Evolutionary conservation across 1,140 invertebrate species (phyloP).

Genomic region (Polypedilum vanderplanki): DNA sequence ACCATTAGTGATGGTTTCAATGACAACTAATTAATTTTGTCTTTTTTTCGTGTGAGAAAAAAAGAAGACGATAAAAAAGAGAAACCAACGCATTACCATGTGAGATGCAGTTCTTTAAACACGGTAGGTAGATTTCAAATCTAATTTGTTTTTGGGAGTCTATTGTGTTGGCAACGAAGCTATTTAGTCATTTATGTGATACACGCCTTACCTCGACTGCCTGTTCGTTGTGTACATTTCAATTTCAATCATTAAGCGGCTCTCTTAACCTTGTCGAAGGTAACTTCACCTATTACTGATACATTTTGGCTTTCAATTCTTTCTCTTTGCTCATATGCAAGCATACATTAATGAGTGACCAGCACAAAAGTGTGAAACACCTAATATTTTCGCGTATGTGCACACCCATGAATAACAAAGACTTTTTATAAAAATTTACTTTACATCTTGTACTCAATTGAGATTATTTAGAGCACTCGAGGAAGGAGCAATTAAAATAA

Average conservation of each 20-base stretch:
- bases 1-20: not conserved
- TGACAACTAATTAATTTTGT: slow-evolving; percentile 4
- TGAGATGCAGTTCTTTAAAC: not conserved
- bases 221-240: too few species aligned
- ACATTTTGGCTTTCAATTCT: too few species aligned
- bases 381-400: not conserved
- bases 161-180: too few species aligned
- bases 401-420: not conserved
- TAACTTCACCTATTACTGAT: too few species aligned
- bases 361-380: slow-evolving; percentile 5
- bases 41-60: too few species aligned
- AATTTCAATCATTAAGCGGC: too few species aligned
- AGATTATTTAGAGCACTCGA: not conserved
- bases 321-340: too few species aligned
- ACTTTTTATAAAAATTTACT: not conserved
- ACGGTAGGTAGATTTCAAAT: not conserved
- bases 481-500: not conserved
- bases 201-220: too few species aligned
- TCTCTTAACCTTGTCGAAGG: too few species aligned
- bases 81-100: not conserved
- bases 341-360: not conserved
- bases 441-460: not conserved
- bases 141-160: too few species aligned
- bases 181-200: too few species aligned
- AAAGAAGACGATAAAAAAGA: too few species aligned